Evolutionary conservation across 2,113 vertebrate genomes (phyloP).

Genomic region (Bos javanicus): DNA sequence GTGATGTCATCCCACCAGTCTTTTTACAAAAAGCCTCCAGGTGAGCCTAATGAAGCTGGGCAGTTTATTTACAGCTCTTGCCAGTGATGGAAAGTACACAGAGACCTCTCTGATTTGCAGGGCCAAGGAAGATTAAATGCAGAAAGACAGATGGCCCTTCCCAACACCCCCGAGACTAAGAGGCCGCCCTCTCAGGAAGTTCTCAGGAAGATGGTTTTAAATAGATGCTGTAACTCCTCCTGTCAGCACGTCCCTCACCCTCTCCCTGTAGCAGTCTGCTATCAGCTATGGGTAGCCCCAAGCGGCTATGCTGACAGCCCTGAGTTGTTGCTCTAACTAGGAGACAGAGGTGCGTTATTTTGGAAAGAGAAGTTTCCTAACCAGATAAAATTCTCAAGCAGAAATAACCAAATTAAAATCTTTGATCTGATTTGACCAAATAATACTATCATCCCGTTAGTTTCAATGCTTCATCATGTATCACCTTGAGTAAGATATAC

Average conservation of each 20-base stretch:
- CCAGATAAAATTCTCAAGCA: neutral
- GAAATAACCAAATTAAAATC: conserved; percentile 32
- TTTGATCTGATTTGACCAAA: neutral
- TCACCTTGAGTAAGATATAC: neutral
- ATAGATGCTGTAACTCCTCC: neutral
- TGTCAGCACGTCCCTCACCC: neutral
- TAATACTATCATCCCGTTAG: neutral
- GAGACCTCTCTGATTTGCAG: neutral
- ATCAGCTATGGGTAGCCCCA: neutral
- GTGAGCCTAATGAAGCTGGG: conserved; percentile 52
- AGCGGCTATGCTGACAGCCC: neutral
- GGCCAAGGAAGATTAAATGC: neutral
- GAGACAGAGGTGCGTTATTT: neutral
- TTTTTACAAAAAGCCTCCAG: neutral
- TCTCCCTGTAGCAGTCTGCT: neutral
- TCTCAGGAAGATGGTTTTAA: neutral
- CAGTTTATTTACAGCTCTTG: conserved; percentile 60
- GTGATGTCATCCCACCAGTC: neutral
- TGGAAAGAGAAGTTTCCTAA: neutral
- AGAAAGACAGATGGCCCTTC: neutral
- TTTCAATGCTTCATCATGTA: neutral
- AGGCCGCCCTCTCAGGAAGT: neutral
- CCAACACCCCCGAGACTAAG: fast-evolving
- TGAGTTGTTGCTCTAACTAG: neutral
- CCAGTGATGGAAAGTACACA: neutral